phyloP scores from a whole-genome alignment of 2,888 invertebrate genomes.

The Diploptera punctata region DNA sequence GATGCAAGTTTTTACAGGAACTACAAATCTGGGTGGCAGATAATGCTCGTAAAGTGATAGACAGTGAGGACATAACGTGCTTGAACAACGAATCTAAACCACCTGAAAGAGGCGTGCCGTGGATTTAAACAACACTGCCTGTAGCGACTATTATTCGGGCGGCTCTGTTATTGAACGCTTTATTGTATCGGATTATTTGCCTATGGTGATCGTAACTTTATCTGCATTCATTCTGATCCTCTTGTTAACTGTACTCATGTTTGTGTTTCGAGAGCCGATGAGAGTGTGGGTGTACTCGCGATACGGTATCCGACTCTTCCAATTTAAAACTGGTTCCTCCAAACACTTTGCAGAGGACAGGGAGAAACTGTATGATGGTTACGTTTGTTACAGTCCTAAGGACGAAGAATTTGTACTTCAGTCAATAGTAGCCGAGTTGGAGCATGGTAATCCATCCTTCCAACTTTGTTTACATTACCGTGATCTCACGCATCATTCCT shows the following conservation, averaged over 20 bases:
- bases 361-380: constrained; percentile 90
- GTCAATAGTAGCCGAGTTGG: constrained; percentile 82
- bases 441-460: constrained; percentile 80
- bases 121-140: constrained; percentile 84
- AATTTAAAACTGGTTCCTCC: constrained; percentile 66
- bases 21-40: constrained; percentile 83
- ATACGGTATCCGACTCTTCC: constrained; percentile 83
- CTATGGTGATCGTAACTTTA: constrained; percentile 81
- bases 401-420: constrained; percentile 90
- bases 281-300: constrained; percentile 88
- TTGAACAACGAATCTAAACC: constrained; percentile 77
- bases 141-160: constrained; percentile 86
- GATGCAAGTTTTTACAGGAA: constrained; percentile 87
- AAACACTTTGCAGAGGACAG: constrained; percentile 69
- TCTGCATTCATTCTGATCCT: constrained; percentile 79
- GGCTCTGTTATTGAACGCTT: constrained; percentile 83
- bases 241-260: constrained; percentile 77
- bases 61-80: constrained; percentile 81
- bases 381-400: constrained; percentile 90
- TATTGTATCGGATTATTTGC: constrained; percentile 83
- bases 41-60: constrained; percentile 80
- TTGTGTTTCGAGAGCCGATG: constrained; percentile 85
- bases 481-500: constrained; percentile 67
- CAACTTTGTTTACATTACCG: constrained; percentile 89
- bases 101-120: constrained; percentile 78